phyloP scores from a whole-genome alignment of 1,140 invertebrate species.

The Samia ricini region DNA sequence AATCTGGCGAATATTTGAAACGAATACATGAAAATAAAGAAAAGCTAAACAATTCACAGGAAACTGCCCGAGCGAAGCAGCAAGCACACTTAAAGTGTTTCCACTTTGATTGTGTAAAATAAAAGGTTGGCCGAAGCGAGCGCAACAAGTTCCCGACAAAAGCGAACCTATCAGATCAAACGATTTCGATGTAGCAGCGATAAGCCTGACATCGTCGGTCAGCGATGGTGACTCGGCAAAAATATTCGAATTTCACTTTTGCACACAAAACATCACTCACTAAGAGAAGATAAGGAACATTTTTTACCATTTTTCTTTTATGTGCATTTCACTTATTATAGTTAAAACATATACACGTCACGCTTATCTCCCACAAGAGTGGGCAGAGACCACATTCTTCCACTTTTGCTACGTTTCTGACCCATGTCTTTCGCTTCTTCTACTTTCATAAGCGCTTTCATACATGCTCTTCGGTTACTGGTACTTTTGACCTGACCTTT shows the following conservation, averaged over 20 bases:
- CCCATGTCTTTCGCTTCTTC: too few species aligned
- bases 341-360: too few species aligned
- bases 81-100: neutral
- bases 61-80: neutral
- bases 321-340: too few species aligned
- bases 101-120: neutral
- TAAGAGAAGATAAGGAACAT: neutral
- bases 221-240: neutral
- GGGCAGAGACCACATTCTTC: too few species aligned
- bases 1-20: neutral
- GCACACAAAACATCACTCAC: neutral
- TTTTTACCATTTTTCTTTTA: neutral
- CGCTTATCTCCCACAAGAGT: too few species aligned
- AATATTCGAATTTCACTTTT: neutral
- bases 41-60: neutral
- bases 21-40: neutral
- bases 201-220: neutral
- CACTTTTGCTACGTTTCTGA: too few species aligned
- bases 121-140: neutral
- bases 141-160: slow-evolving; percentile 5
- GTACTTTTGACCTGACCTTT: too few species aligned
- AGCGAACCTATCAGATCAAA: slow-evolving; percentile 3
- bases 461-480: too few species aligned
- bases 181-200: neutral
- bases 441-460: too few species aligned